These are phyloP conservation scores for Plusia festucae DNA, from an alignment of 2,888 invertebrate genomes.

Conservation along the genomic window DNA sequence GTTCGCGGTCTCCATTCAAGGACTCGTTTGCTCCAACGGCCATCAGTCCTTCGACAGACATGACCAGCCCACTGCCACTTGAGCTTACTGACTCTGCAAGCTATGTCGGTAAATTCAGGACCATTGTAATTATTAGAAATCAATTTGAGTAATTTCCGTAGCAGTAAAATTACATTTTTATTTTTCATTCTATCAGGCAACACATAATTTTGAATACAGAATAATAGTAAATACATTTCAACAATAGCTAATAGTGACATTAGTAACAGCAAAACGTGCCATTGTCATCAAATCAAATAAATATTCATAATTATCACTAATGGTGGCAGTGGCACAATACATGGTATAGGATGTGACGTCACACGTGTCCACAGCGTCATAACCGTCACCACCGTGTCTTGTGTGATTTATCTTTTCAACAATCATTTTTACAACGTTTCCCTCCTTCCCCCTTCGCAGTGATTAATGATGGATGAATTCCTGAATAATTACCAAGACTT, in stretches of 20 bases:
- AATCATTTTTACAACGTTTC: slow-evolving; percentile 88
- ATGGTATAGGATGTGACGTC: slow-evolving; percentile 58
- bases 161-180: slow-evolving; percentile 11
- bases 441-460: slow-evolving; percentile 82
- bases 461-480: slow-evolving; percentile 90
- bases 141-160: slow-evolving; percentile 5
- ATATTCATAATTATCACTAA: slow-evolving; percentile 71
- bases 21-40: no score
- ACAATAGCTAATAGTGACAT: slow-evolving; percentile 35
- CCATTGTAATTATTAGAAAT: neutral
- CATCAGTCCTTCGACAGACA: no score
- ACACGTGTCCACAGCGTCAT: slow-evolving; percentile 73
- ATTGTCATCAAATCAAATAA: slow-evolving; percentile 66
- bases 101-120: no score
- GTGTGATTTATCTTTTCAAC: slow-evolving; percentile 88
- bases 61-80: no score
- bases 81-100: no score
- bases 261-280: slow-evolving; percentile 23
- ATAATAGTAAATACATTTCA: slow-evolving; percentile 22
- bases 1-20: no score
- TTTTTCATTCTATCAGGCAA: slow-evolving; percentile 16
- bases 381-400: slow-evolving; percentile 84
- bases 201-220: neutral
- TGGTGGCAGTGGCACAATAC: slow-evolving; percentile 67
- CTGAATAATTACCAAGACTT: slow-evolving; percentile 90